Evolutionary conservation across 30 jellyfish, hydroid and myxozoan genomes (phyloP).

Genomic region (Sanderia malayensis): DNA sequence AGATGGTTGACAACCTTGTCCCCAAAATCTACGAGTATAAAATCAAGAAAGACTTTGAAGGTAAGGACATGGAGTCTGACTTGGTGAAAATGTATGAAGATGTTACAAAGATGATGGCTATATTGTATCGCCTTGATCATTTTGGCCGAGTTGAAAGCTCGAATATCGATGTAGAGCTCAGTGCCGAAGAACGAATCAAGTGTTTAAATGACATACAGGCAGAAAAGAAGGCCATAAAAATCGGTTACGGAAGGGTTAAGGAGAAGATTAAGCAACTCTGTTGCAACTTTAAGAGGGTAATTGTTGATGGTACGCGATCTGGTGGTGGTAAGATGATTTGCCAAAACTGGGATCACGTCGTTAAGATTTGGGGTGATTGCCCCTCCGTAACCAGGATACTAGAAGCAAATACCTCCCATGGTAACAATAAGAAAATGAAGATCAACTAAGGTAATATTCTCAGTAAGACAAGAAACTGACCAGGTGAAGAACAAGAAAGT

Average conservation of each 20-base stretch:
- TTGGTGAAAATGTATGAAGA: constrained; percentile 22
- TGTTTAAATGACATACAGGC: constrained; percentile 4
- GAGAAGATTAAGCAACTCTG: constrained; percentile 27
- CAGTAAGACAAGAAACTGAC: neutral
- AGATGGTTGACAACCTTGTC: constrained; percentile 23
- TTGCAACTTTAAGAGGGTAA: constrained; percentile 35
- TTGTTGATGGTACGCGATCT: constrained; percentile 51
- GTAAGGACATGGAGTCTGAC: constrained; percentile 41
- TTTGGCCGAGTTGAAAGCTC: constrained; percentile 35
- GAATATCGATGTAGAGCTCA: neutral
- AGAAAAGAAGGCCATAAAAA: constrained; percentile 27
- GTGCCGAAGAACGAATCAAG: constrained; percentile 2
- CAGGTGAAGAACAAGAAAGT: neutral
- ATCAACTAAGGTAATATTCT: neutral
- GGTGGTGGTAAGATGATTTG: constrained; percentile 50
- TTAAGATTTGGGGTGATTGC: constrained; percentile 55
- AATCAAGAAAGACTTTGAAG: constrained; percentile 33
- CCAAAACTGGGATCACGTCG: constrained; percentile 21
- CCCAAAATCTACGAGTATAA: constrained; percentile 11
- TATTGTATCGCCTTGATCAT: constrained; percentile 47
- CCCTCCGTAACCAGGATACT: constrained; percentile 26
- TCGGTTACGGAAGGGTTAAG: constrained; percentile 40
- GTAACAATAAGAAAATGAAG: neutral
- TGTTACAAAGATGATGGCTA: constrained; percentile 49
- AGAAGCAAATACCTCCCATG: neutral